Conservation (phyloP, 2,797 vertebrate species). For the Chrysolophus pictus region DNA sequence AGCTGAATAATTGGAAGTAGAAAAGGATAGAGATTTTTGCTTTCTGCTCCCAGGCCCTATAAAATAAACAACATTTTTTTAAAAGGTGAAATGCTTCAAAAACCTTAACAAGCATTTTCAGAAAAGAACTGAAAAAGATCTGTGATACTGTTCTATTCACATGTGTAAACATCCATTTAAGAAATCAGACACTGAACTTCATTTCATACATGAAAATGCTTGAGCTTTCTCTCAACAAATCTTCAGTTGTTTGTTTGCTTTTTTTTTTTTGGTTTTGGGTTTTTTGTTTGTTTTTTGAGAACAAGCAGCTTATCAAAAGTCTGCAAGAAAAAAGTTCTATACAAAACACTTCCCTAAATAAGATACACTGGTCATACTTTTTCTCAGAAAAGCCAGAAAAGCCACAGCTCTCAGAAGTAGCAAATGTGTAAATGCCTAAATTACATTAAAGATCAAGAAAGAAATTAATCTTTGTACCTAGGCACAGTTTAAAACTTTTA, state of each 20-base stretch:
- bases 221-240: background rate
- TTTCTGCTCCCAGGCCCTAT: constrained; percentile 94
- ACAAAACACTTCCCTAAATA: background rate
- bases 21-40: constrained; percentile 96
- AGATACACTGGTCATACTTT: background rate
- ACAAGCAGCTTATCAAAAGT: background rate
- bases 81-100: constrained; percentile 31
- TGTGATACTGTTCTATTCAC: background rate
- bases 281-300: background rate
- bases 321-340: background rate
- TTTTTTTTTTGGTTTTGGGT: no score
- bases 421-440: background rate
- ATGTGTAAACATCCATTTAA: background rate
- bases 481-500: background rate
- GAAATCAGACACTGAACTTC: background rate
- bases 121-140: background rate
- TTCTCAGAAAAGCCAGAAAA: background rate
- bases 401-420: background rate
- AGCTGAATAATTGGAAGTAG: constrained; percentile 97
- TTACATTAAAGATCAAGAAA: background rate
- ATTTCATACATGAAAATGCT: background rate
- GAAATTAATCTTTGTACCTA: background rate
- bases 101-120: background rate
- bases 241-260: background rate
- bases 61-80: constrained; percentile 57